Percentiles rank a stretch among this genome's conserved stretches.
These are phyloP conservation scores for Triplophysa bombifrons DNA, from an alignment of 2,797 vertebrate species.

Conservation along the genomic window DNA sequence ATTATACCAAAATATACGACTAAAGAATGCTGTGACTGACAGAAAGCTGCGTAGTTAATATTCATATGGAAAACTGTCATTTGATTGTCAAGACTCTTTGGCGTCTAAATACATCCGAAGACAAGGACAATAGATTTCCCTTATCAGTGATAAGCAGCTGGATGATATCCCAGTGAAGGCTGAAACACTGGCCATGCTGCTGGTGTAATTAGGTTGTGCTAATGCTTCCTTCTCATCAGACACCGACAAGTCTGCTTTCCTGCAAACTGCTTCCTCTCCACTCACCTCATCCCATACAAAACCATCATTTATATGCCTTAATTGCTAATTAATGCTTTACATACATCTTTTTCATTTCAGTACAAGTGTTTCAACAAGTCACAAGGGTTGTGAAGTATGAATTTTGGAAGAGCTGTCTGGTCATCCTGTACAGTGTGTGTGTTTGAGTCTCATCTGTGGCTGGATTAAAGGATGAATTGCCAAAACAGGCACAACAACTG, in stretches of 20 bases:
- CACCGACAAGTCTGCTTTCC: conserved; percentile 5
- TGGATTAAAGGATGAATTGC: conserved; percentile 21
- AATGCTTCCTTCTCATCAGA: conserved; percentile 47
- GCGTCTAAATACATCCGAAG: neutral
- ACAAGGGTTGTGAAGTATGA: neutral
- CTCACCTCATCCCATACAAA: conserved; percentile 24
- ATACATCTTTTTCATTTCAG: conserved; percentile 15
- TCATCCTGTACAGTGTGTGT: conserved; percentile 8
- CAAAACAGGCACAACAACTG: conserved; percentile 8
- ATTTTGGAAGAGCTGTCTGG: neutral
- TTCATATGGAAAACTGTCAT: neutral
- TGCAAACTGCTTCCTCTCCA: conserved; percentile 16
- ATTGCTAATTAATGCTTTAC: conserved; percentile 41
- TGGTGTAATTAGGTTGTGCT: conserved; percentile 47
- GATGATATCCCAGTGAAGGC: conserved; percentile 1
- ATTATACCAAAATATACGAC: neutral
- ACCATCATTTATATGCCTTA: conserved; percentile 20
- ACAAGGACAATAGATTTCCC: conserved; percentile 21
- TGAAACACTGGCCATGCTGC: conserved; percentile 9
- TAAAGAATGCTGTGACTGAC: neutral
- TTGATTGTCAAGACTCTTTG: conserved; percentile 8
- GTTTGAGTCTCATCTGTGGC: conserved; percentile 32
- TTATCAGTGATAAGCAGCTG: conserved; percentile 29
- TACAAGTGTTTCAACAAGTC: conserved; percentile 18
- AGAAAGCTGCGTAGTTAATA: neutral